Evolutionary conservation across 37 sponge, comb jelly and placozoan species (phyloP).

Genomic region (Spongilla lacustris): DNA sequence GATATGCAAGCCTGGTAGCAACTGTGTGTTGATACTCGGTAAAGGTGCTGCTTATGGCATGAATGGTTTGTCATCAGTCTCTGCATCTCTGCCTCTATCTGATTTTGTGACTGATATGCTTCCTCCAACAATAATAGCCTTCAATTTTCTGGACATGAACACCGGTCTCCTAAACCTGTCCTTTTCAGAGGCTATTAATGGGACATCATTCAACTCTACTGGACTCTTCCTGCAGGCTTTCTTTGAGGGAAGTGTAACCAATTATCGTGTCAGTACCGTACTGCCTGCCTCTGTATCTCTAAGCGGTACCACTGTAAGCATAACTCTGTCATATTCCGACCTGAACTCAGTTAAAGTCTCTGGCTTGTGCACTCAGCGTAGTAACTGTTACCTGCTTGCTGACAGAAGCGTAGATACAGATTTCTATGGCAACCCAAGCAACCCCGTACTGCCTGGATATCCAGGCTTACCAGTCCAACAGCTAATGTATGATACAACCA

Average conservation of each 20-base stretch:
- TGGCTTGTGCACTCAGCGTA: conserved; percentile 69
- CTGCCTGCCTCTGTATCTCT: conserved; percentile 24
- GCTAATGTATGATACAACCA: conserved; percentile 48
- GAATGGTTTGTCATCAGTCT: conserved; percentile 40
- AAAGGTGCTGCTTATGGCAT: conserved; percentile 63
- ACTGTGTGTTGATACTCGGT: conserved; percentile 51
- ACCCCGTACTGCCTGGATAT: conserved; percentile 14
- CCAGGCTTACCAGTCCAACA: conserved; percentile 62
- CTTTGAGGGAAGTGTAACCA: conserved; percentile 47
- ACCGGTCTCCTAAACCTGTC: conserved; percentile 70
- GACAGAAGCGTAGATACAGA: conserved; percentile 55
- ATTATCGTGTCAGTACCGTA: conserved; percentile 20
- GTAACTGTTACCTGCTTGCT: conserved; percentile 79
- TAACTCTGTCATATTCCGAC: conserved; percentile 61
- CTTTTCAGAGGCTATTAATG: conserved; percentile 75
- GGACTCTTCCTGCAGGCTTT: conserved; percentile 65
- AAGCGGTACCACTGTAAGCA: conserved; percentile 53
- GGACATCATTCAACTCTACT: conserved; percentile 57
- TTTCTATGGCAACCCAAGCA: conserved; percentile 63
- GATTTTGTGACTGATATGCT: conserved; percentile 53
- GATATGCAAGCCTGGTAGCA: conserved; percentile 41
- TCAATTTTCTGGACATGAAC: conserved; percentile 63
- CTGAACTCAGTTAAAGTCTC: conserved; percentile 64
- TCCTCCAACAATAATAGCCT: conserved; percentile 53
- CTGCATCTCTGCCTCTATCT: not conserved